A percentile compares a stretch with the other conserved stretches of the same genome.
phyloP scores from a whole-genome alignment of 2,888 invertebrate genomes.

The Agrotis segetum region DNA sequence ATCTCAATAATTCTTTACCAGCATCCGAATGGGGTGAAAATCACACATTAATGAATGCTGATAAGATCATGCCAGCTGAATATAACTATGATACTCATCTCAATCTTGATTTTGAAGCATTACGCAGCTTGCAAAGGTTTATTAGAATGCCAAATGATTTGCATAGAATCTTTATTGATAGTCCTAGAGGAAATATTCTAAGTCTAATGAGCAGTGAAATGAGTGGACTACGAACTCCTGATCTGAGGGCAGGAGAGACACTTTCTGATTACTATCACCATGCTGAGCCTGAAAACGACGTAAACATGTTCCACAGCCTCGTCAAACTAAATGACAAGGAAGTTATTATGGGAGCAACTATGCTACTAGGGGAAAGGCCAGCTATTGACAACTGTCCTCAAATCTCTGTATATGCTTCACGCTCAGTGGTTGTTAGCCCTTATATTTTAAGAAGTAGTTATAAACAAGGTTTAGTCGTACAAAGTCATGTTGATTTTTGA shows the following conservation, averaged over 20 bases:
- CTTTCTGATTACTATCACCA: slow-evolving; percentile 18
- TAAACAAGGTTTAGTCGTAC: background rate
- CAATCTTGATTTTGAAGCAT: background rate
- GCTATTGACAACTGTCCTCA: slow-evolving; percentile 21
- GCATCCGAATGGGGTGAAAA: slow-evolving; percentile 25
- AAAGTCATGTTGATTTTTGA: background rate
- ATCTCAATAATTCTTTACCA: slow-evolving; percentile 23
- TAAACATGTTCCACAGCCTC: background rate
- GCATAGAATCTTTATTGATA: background rate
- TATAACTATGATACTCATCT: slow-evolving; percentile 13
- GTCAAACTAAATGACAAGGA: background rate
- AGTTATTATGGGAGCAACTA: slow-evolving; percentile 14
- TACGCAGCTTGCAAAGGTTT: fast-evolving
- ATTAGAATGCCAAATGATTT: background rate
- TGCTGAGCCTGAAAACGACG: background rate
- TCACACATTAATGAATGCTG: slow-evolving; percentile 14
- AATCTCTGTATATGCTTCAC: slow-evolving; percentile 15
- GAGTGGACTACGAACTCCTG: slow-evolving; percentile 12
- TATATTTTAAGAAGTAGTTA: background rate
- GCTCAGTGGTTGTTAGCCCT: background rate
- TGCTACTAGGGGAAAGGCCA: slow-evolving; percentile 28
- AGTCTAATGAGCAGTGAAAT: slow-evolving; percentile 19
- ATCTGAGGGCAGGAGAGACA: background rate
- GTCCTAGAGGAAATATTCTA: background rate
- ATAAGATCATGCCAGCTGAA: slow-evolving; percentile 9